Base-by-base conservation (phyloP, 1,140 invertebrate genomes). In the Megalopta genalis region DNA sequence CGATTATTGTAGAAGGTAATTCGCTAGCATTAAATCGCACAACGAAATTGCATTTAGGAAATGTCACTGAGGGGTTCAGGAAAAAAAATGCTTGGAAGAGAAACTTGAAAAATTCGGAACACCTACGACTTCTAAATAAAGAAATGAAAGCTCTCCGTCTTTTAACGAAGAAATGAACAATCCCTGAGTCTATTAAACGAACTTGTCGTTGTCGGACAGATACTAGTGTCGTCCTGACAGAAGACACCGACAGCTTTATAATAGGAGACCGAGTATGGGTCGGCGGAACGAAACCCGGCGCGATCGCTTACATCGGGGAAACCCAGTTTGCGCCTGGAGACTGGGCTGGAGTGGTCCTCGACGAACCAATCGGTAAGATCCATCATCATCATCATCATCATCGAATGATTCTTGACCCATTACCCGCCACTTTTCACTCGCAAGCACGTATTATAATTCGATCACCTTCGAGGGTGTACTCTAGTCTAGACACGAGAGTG, bases 221-320 rank as follows among this genome's bases (percentile, higher is more conserved):
- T 95, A 96, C 96, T 89, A 97, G 96, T 92, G 94, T 96, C 39
- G 94, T 97, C 83, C 93, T 98, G 88, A 98, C 97, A 42, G 96
- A 97, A 92, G 97, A 98, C 91, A 98, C 97, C 10, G 97, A 98
- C 94, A 97, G 97, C 93, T 99, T 99, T 92, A 99, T 98, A 86
- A 97, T 99, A 88, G 98, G 98, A 59, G 97, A 99, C 89, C 94
- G 96, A 84, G 97, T 99, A 84, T 99, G 97, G 96, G 98, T 99
- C 46, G 97, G 98, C 88, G 98, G 98, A 54, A 96, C 95, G n/a
- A 99, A 99, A 90, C 96, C 98, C 7, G 99, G 98, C 42, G 95
- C 96, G 87, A 99, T 99, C 83, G 98, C 98, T 39, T 99, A 97
- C 91, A 98, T 99, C 80, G 99, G 99, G n/a, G 98, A 99, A 91